Base-by-base conservation (phyloP, 2,797 vertebrate genomes). In the Tapera naevia region DNA sequence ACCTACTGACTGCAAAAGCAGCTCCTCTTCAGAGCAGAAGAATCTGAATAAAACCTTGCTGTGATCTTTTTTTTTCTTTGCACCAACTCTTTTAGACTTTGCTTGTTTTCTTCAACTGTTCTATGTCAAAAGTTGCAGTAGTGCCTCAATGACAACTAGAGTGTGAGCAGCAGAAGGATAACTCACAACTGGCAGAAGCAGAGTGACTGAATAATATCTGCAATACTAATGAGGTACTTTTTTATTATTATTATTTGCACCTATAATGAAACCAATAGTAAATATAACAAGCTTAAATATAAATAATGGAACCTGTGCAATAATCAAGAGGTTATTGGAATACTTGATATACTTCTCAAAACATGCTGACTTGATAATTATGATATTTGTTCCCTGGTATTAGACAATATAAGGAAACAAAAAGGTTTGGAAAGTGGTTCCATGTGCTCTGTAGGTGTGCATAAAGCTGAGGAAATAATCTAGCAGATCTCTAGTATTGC, bases 251-350 rank as follows among this genome's bases (percentile, higher is more conserved):
- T 66, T 84, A 50, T 69, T 90, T 66, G 12, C 32, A 82, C 11
- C 6, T 91, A 62, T 60, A 86, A 74, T 72, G 30, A 93, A 92
- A 84, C 95, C 95, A 97, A 97, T 94, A 96, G 95, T 97, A 98
- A 95, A 97, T 96, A 95, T 96, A 89, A 88, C 95, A 92, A 96
- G 84, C 97, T 93, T 91, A 97, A 92, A 94, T 84, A 95, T 89
- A 97, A 93, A 37, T 91, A 95, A 96, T 80, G 74, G 71, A 80
- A 91, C 64, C 93, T 97, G 79, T 69, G 95, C 97, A 98, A 98
- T 98, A 98, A 98, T 98, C 96, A 98, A 70, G 95, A 94, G 73
- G 94, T 97, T 98, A 98, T 98, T 97, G 97, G 93, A 98, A 98
- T 97, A 97, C 96, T 97, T 95, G 96, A 96, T 97, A 97, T 96